Evolutionary conservation across 23 tunicate species (phyloP).

Genomic region (Styela clava): DNA sequence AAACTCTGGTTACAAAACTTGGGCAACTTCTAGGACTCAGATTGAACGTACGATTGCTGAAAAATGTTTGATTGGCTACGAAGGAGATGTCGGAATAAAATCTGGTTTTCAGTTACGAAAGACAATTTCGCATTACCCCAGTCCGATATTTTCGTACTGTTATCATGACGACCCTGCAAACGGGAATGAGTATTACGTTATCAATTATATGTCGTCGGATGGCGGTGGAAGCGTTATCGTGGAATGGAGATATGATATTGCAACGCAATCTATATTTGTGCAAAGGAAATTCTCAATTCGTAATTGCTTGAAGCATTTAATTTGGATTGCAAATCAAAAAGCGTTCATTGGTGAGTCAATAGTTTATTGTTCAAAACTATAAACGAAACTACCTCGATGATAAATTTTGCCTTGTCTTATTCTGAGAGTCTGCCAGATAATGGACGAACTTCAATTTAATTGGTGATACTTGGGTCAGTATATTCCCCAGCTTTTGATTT

Average conservation of each 20-base stretch:
- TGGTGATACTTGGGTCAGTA: no score
- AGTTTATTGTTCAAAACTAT: neutral
- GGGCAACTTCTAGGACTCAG: neutral
- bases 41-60: neutral
- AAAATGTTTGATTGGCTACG: constrained; percentile 1
- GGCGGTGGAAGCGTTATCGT: constrained; percentile 42
- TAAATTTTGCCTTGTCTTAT: no score
- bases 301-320: constrained; percentile 36
- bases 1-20: neutral
- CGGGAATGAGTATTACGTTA: constrained; percentile 36
- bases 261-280: constrained; percentile 16
- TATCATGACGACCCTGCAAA: constrained; percentile 30
- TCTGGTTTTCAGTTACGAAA: constrained; percentile 49
- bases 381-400: neutral
- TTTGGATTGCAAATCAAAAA: constrained; percentile 48
- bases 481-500: no score
- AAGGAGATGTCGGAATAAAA: constrained; percentile 30
- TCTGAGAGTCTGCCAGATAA: no score
- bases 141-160: constrained; percentile 37
- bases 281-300: constrained; percentile 36
- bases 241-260: constrained; percentile 55
- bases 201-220: constrained; percentile 40
- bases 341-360: constrained; percentile 51
- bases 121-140: constrained; percentile 55
- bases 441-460: no score